Base-by-base conservation (phyloP, 1,140 invertebrate species). In the Zaprionus kolodkinae region DNA sequence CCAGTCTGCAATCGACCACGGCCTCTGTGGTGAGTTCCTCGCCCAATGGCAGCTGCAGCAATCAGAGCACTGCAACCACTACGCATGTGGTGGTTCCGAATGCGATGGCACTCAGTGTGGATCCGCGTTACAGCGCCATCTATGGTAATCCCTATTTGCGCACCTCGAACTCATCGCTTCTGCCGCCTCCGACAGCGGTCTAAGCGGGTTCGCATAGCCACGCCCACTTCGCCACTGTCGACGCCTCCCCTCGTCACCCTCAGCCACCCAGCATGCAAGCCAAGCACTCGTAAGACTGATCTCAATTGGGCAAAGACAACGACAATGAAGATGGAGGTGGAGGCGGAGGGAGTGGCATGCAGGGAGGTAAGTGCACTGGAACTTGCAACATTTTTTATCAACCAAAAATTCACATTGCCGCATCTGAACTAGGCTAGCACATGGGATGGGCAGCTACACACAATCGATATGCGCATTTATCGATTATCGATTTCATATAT, bases 91-190 rank as follows among this genome's bases (percentile, higher is more conserved):
- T 89, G 63, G 86, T 84, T 56, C 83, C 89, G 67, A 84, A 78
- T 17, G 78, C 85, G 13, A 89, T 87, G 73, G 85, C 90, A 80
- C 82, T 88, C 86, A 94, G 95, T 94, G 96, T 97, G 43, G 97
- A 98, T 93, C 96, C 97, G 3, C 94, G 97, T 55, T 98, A 97
- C 91, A 97, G 96, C 21, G 97, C 97, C 27, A 96, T 96, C 6
- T 98, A 98, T 87, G 97, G 97, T 30, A 97, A 97, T 93, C 97
- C 97, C 1, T 97, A 97, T 91, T 93, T 97, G 71, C 94, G 96
- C 87, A 95, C 93, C 52, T 93, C 92, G 12, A 92, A 92, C 78
- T 90, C 93, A 12, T 94, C 93, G 33, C 85, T 94, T 15, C 87
- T 93, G 73, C 94, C 94, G 56, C 91, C 93, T 25, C 93, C 85